A percentile compares a stretch with the other conserved stretches of the same genome.
Evolutionary conservation across 2,113 vertebrate species (phyloP).

Genomic region (Malurus melanocephalus): DNA sequence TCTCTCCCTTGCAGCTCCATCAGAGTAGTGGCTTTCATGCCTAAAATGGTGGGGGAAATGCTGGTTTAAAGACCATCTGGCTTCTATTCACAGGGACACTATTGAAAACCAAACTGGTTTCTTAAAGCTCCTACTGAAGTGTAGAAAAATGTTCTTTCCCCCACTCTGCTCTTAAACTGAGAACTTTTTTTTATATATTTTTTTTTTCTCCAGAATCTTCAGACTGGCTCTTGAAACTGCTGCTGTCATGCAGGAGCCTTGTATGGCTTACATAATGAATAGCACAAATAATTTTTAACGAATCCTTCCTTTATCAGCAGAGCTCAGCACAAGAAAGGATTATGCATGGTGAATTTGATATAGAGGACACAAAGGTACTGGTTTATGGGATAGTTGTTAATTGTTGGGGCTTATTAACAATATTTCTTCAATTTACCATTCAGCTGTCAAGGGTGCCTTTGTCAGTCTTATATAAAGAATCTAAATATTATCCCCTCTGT

Average conservation of each 20-base stretch:
- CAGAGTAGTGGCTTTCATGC: slow-evolving; percentile 44
- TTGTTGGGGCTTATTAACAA: background rate
- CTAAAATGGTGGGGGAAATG: slow-evolving; percentile 39
- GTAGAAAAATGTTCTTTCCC: background rate
- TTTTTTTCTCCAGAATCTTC: background rate
- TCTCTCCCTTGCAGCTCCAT: slow-evolving; percentile 23
- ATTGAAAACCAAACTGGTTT: slow-evolving; percentile 37
- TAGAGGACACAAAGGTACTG: slow-evolving; percentile 23
- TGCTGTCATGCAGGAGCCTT: slow-evolving; percentile 20
- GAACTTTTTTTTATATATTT: background rate
- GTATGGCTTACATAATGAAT: slow-evolving; percentile 27
- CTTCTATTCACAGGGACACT: slow-evolving; percentile 38
- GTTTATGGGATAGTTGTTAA: slow-evolving; percentile 29
- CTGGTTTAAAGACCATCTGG: slow-evolving; percentile 28
- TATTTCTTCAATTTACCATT: slow-evolving; percentile 18
- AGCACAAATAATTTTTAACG: slow-evolving; percentile 50
- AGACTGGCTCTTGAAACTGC: slow-evolving; percentile 13
- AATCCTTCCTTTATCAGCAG: slow-evolving; percentile 59
- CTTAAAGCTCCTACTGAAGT: slow-evolving; percentile 39
- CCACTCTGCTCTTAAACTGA: background rate
- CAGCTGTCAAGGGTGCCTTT: background rate
- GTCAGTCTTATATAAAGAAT: background rate
- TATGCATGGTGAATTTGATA: slow-evolving; percentile 45
- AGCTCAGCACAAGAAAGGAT: slow-evolving; percentile 41
- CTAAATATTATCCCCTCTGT: background rate